Evolutionary conservation across 2,113 vertebrate genomes (phyloP).

Genomic region (Ceyx margarethae): DNA sequence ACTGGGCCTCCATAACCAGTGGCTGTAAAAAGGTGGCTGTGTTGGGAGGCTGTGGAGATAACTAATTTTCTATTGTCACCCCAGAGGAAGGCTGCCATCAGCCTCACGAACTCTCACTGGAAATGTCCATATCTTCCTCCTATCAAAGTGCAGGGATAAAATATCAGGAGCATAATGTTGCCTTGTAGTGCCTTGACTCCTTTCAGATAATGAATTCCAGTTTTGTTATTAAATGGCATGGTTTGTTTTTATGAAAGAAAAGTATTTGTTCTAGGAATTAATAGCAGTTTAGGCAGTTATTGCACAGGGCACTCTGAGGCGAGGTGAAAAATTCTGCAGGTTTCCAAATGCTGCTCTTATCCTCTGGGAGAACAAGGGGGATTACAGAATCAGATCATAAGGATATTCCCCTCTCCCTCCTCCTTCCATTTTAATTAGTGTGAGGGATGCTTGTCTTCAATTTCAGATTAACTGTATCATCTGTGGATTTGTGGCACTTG

Average conservation of each 20-base stretch:
- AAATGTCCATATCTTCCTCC: neutral
- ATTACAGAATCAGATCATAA: neutral
- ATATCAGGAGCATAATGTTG: neutral
- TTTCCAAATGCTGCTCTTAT: neutral
- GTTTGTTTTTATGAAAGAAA: neutral
- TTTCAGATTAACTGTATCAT: neutral
- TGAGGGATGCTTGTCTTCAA: neutral
- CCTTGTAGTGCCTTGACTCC: neutral
- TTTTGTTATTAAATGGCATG: neutral
- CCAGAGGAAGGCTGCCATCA: neutral
- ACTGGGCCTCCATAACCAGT: neutral
- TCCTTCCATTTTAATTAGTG: neutral
- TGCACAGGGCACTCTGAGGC: neutral
- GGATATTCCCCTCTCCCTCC: neutral
- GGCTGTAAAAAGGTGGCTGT: neutral
- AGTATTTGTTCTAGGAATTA: neutral
- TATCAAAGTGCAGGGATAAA: neutral
- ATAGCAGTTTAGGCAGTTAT: neutral
- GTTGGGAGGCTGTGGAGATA: neutral
- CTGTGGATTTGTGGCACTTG: rapidly evolving
- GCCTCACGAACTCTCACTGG: neutral
- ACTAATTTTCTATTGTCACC: neutral
- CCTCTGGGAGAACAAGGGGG: neutral
- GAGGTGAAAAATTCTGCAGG: neutral
- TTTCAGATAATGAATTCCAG: neutral